Evolutionary conservation across 2,797 vertebrate genomes (phyloP).

Genomic region (Tenualosa ilisha): DNA sequence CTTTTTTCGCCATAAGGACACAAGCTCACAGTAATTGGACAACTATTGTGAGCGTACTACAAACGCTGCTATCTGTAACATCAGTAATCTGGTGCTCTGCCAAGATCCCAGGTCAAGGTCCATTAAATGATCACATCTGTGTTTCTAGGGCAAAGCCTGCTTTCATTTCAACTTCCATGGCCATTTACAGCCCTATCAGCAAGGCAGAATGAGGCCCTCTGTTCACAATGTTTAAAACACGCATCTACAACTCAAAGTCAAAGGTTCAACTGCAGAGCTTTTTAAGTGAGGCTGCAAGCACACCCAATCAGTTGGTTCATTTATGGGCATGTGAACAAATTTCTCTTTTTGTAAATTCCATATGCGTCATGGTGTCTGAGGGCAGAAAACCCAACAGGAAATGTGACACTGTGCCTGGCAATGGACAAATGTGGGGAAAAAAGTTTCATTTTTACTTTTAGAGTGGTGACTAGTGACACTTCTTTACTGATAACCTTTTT

Average conservation of each 20-base stretch:
- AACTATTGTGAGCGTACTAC: background rate
- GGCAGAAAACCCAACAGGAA: slow-evolving; percentile 7
- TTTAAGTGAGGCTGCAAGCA: background rate
- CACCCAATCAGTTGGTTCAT: background rate
- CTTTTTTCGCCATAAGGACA: background rate
- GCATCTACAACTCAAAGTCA: background rate
- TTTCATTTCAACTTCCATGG: slow-evolving; percentile 16
- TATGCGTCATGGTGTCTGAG: slow-evolving; percentile 5
- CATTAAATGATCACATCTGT: slow-evolving; percentile 26
- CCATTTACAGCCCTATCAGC: slow-evolving; percentile 10
- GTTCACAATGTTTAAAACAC: slow-evolving; percentile 11
- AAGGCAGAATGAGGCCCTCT: background rate
- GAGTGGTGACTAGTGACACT: background rate
- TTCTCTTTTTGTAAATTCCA: background rate
- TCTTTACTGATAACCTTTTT: background rate
- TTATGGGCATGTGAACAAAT: background rate
- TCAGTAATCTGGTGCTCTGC: slow-evolving; percentile 3
- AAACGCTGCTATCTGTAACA: slow-evolving; percentile 18
- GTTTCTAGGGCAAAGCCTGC: slow-evolving; percentile 18
- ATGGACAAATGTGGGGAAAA: background rate
- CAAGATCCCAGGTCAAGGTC: slow-evolving; percentile 22
- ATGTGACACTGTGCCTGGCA: background rate
- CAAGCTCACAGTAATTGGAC: slow-evolving; percentile 1
- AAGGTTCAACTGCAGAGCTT: background rate
- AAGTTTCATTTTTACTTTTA: background rate